Percentiles rank a stretch among this genome's conserved stretches.
These are phyloP conservation scores for Megalops cyprinoides DNA, from an alignment of 2,797 vertebrate genomes.

Conservation along the genomic window DNA sequence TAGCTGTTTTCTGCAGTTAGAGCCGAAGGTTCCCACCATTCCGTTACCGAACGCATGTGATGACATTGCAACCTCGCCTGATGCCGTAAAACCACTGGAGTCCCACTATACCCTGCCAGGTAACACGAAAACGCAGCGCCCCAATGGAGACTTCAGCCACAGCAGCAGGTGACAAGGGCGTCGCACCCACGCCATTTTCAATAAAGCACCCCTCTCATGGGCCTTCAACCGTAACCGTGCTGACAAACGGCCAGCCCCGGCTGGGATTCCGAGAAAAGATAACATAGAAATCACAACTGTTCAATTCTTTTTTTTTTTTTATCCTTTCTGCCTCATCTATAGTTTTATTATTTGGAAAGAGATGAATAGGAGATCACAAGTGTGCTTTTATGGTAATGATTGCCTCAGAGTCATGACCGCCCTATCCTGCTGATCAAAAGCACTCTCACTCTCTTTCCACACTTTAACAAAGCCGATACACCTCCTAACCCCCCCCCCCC, in stretches of 20 bases:
- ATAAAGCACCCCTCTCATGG: background rate
- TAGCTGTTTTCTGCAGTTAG: background rate
- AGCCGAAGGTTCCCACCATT: background rate
- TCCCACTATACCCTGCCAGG: background rate
- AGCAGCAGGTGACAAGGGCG: too few species aligned
- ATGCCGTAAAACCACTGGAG: too few species aligned
- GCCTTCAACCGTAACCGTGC: background rate
- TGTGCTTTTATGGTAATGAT: conserved; percentile 45
- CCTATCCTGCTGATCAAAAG: conserved; percentile 50
- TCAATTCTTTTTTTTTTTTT: conserved; percentile 33
- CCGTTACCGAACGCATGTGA: background rate
- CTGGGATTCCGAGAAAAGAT: background rate
- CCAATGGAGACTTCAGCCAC: background rate
- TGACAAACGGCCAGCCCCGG: background rate
- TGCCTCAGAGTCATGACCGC: conserved; percentile 44
- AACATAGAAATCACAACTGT: conserved; percentile 1
- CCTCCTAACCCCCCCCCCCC: conserved; percentile 28
- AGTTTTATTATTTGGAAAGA: conserved; percentile 22
- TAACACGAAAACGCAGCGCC: background rate
- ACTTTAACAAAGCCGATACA: conserved; percentile 44
- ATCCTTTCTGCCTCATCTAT: conserved; percentile 14
- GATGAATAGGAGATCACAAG: conserved; percentile 47
- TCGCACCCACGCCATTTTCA: background rate
- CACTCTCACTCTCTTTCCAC: conserved; percentile 23
- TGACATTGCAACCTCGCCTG: too few species aligned